Conservation (phyloP, 2,797 vertebrate genomes). For the Rhodeus uyekii region DNA sequence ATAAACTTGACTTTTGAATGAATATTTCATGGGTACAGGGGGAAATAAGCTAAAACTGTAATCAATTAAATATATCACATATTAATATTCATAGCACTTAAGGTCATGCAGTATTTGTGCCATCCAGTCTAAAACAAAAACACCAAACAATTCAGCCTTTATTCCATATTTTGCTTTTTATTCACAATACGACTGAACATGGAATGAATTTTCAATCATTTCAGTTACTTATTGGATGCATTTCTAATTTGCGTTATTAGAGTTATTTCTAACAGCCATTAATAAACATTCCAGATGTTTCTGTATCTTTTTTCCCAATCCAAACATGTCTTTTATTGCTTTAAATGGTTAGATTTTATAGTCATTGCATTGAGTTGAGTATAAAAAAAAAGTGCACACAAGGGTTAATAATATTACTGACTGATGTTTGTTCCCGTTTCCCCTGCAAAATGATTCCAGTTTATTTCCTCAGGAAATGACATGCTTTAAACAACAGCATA, state of each 20-base stretch:
- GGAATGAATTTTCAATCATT: neutral
- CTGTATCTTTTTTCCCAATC: neutral
- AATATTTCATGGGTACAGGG: neutral
- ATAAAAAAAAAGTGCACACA: no score
- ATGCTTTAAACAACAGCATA: neutral
- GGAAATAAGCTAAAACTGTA: neutral
- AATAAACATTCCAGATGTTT: neutral
- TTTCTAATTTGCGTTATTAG: no score
- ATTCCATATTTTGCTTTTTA: neutral
- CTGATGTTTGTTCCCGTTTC: neutral
- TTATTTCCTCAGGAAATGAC: neutral
- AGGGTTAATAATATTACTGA: neutral
- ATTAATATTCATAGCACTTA: neutral
- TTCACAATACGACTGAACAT: neutral
- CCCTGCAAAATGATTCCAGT: neutral
- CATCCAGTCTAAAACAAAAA: no score
- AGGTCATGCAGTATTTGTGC: neutral
- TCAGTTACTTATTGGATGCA: neutral
- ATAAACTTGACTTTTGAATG: neutral
- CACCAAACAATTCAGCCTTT: no score
- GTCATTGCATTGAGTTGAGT: no score
- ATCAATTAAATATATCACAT: neutral
- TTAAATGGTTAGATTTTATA: neutral
- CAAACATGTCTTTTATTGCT: neutral
- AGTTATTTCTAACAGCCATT: no score